These are phyloP conservation scores for Pseudomugil gertrudae DNA, from an alignment of 2,797 vertebrate genomes.

Conservation along the genomic window DNA sequence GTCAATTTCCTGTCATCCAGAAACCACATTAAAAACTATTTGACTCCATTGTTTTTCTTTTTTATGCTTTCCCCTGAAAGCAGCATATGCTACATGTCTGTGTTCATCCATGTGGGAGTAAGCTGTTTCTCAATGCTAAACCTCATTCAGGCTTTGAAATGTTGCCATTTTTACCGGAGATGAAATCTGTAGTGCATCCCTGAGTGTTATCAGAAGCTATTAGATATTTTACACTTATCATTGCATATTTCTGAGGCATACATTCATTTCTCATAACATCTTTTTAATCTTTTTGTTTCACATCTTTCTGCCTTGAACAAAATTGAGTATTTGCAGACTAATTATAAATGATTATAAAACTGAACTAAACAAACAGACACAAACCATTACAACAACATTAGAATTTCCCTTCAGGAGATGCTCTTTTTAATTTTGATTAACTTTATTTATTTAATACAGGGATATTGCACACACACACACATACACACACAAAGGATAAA, in stretches of 20 bases:
- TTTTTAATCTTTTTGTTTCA: not conserved
- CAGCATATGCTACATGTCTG: conserved; percentile 37
- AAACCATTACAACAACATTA: too few species aligned
- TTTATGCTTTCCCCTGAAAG: conserved; percentile 20
- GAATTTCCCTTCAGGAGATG: too few species aligned
- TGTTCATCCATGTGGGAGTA: conserved; percentile 41
- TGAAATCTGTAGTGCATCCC: conserved; percentile 15
- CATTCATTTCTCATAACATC: not conserved
- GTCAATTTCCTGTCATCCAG: conserved; percentile 11
- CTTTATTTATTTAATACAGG: too few species aligned
- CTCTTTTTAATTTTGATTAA: too few species aligned
- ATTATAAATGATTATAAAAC: not conserved
- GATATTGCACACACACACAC: not conserved
- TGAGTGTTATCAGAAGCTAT: conserved; percentile 7
- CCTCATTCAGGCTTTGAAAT: conserved; percentile 51
- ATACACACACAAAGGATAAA: not conserved
- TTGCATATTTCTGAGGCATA: not conserved
- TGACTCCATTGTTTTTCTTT: not conserved
- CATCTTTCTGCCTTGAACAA: not conserved
- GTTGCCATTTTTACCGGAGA: conserved; percentile 45
- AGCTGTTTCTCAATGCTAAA: conserved; percentile 42
- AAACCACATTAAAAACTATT: conserved; percentile 15
- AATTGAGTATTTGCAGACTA: not conserved
- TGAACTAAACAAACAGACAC: too few species aligned
- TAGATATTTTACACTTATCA: not conserved